Conservation (phyloP, 2,797 vertebrate genomes). For the Natrix natrix region DNA sequence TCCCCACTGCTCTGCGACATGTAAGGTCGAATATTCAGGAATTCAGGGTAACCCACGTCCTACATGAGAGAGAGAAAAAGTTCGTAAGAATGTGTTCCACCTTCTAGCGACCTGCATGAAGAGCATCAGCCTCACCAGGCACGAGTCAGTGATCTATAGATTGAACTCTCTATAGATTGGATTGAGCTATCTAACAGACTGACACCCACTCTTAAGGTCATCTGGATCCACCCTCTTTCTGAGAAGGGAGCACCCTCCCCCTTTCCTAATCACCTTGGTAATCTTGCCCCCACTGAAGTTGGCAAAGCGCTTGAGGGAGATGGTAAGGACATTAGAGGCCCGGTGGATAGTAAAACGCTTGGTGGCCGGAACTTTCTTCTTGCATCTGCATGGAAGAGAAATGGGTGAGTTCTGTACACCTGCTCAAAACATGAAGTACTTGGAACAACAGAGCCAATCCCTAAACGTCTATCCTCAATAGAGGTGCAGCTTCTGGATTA, state of each 20-base stretch:
- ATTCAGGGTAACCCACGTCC: constrained; percentile 93
- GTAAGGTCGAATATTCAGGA: constrained; percentile 91
- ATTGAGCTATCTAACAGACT: neutral
- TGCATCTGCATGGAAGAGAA: constrained; percentile 77
- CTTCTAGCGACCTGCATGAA: neutral
- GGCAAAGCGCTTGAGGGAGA: constrained; percentile 93
- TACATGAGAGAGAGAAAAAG: constrained; percentile 42
- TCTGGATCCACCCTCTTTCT: neutral
- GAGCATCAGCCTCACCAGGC: neutral
- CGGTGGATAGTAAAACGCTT: constrained; percentile 94
- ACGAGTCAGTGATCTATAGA: neutral
- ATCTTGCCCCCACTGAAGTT: constrained; percentile 92
- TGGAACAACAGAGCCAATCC: neutral
- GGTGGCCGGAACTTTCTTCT: constrained; percentile 92
- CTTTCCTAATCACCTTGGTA: constrained; percentile 79
- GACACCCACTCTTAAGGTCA: rapidly evolving
- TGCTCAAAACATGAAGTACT: neutral
- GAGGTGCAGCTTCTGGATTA: neutral
- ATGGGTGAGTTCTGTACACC: neutral
- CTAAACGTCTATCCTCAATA: neutral
- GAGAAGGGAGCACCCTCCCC: neutral
- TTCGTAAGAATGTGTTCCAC: neutral
- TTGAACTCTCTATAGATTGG: neutral
- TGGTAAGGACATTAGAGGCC: constrained; percentile 88
- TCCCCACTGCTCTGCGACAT: constrained; percentile 90